Evolutionary conservation across 2,113 vertebrate species (phyloP).

Genomic region (Tragelaphus scriptus): DNA sequence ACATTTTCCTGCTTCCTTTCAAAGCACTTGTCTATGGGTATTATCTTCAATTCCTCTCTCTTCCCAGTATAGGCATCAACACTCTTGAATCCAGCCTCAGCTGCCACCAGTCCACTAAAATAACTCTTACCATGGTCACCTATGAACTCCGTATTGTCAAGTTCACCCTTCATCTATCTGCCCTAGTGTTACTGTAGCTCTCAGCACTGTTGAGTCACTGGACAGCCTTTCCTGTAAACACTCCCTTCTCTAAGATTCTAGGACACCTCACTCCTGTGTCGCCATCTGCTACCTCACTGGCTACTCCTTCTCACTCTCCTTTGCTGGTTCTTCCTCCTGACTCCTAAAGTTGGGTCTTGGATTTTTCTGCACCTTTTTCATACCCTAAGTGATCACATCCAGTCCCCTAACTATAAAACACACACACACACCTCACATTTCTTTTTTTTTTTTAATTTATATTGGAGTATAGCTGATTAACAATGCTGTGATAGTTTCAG

Average conservation of each 20-base stretch:
- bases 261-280: neutral
- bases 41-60: neutral
- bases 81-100: neutral
- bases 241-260: neutral
- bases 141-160: neutral
- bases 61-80: neutral
- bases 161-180: neutral
- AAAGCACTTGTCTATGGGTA: neutral
- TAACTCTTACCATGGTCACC: neutral
- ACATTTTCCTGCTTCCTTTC: neutral
- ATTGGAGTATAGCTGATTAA: neutral
- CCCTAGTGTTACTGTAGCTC: neutral
- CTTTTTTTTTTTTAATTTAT: neutral
- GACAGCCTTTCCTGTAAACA: neutral
- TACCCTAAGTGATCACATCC: neutral
- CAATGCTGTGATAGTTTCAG: neutral
- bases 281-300: neutral
- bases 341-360: neutral
- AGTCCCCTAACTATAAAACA: neutral
- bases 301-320: neutral
- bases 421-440: neutral
- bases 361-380: neutral
- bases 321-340: neutral
- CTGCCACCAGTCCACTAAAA: neutral
- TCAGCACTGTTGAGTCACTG: neutral